Evolutionary conservation across 2,797 vertebrate species (phyloP), one percentile per base, ranked within the genome.

Genomic region (Peromyscus melanophrys): DNA sequence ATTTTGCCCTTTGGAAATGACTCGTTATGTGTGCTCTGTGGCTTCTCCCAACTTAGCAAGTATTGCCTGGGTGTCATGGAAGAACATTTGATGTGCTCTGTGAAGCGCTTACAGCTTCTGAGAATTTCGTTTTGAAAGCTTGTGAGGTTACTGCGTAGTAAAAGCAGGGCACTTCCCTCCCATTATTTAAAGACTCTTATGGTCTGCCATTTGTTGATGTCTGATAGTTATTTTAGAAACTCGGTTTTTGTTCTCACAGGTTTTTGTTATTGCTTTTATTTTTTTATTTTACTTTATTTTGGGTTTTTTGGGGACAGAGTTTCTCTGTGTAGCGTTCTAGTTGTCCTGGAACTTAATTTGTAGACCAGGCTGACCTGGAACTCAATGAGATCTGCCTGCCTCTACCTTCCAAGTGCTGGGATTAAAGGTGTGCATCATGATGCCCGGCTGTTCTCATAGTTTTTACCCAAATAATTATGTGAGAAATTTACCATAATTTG

Each of bases 1-100:
- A 59, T 43, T 63, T 90, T 94, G 69, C 49, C 71, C 88, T 96
- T 96, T 93, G 52, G 73, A 93, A 78, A 84, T 89, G 55, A 83
- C 59, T 93, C 78, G 4, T 91, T 95, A 34, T 31, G 46, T 89
- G 83, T 49, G 37, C 49, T 34, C 11, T 40, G 63, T 84, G 63
- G 65, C 37, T 43, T 90, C 37, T 90, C 21, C 25, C 37, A 67
- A 29, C 46, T 69, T 71, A 88, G 55, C 34, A 96, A 67, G 59
- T n/a, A 23, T 80, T 84, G 46, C n/a, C n/a, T 34, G 3, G 29
- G 63, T 52, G 13, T 82, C 31, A 37, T n/a, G n/a, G 40, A 49
- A 63, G 46, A 43, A 57, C 59, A 57, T 87, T 71, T 90, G 76
- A 57, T 4, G 4, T 83, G 16, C 76, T 73, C 46, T 75, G 4